Conservation (phyloP, 2,888 invertebrate species). For the Bellardia pandia region DNA sequence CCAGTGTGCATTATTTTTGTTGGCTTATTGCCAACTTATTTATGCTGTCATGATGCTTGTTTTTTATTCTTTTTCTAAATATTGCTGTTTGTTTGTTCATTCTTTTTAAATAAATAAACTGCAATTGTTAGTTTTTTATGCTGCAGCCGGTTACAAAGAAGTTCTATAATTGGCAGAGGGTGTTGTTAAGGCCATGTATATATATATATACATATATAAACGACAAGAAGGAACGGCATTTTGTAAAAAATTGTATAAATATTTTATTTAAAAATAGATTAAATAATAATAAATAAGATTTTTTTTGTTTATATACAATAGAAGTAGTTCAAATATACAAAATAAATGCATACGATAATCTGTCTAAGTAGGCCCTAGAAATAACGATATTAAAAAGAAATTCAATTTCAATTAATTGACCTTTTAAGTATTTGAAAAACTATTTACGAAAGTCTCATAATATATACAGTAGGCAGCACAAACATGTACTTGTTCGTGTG, state of each 20-base stretch:
- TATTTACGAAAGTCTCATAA: too few relatives aligned
- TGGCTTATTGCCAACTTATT: constrained; percentile 70
- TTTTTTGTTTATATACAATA: background rate
- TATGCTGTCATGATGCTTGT: constrained; percentile 57
- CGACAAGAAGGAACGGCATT: background rate
- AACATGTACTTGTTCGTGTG: too few relatives aligned
- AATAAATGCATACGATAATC: background rate
- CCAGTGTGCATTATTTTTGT: constrained; percentile 51
- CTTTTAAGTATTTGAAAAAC: too few relatives aligned
- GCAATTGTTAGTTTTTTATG: constrained; percentile 43
- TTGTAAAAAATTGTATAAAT: constrained; percentile 19
- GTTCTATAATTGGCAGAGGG: constrained; percentile 52
- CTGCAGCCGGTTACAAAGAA: background rate
- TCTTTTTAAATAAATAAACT: constrained; percentile 57
- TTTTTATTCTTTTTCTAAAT: constrained; percentile 34
- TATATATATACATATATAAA: background rate
- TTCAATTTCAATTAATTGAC: too few relatives aligned
- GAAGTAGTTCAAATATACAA: background rate
- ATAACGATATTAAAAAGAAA: background rate
- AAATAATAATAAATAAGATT: background rate
- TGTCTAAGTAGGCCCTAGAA: background rate
- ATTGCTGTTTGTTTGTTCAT: constrained; percentile 51
- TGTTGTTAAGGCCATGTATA: background rate
- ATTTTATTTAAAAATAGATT: constrained; percentile 16
- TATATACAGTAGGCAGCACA: too few relatives aligned